Conservation (phyloP, 2,113 vertebrate species). For the Psilopogon haemacephalus region DNA sequence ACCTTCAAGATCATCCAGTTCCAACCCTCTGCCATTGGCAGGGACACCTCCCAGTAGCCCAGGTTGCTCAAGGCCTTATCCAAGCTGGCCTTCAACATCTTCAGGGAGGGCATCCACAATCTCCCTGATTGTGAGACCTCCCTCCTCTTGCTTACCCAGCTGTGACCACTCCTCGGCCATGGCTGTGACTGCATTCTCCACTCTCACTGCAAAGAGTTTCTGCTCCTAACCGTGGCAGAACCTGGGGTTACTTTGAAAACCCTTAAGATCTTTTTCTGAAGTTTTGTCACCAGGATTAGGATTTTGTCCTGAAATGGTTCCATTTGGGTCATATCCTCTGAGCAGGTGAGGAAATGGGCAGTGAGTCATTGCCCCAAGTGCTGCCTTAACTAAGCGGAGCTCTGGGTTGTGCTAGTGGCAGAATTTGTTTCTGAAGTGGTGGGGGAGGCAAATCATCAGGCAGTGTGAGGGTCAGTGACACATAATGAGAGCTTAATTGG, state of each 20-base stretch:
- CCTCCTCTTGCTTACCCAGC: too few species aligned
- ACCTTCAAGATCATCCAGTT: too few species aligned
- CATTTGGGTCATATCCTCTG: fast-evolving
- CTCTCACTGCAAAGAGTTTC: too few species aligned
- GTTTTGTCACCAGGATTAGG: neutral
- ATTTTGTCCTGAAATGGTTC: neutral
- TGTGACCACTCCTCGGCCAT: too few species aligned
- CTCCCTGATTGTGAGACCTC: too few species aligned
- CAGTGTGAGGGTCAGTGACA: neutral
- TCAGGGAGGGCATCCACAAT: too few species aligned
- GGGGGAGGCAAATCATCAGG: neutral
- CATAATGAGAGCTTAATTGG: neutral
- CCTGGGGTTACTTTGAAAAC: neutral
- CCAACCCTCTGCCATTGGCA: too few species aligned
- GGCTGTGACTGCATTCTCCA: too few species aligned
- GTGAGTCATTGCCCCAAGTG: fast-evolving
- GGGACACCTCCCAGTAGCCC: too few species aligned
- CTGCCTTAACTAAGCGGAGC: neutral
- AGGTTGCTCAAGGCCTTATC: too few species aligned
- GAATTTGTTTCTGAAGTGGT: neutral
- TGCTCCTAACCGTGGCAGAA: neutral
- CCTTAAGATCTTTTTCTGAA: neutral
- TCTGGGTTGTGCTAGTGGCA: neutral
- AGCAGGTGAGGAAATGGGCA: neutral
- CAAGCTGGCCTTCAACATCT: too few species aligned